Evolutionary conservation across 2,888 invertebrate genomes (phyloP), one percentile per base, ranked within the genome.

Genomic region (Tetragnatha montana): DNA sequence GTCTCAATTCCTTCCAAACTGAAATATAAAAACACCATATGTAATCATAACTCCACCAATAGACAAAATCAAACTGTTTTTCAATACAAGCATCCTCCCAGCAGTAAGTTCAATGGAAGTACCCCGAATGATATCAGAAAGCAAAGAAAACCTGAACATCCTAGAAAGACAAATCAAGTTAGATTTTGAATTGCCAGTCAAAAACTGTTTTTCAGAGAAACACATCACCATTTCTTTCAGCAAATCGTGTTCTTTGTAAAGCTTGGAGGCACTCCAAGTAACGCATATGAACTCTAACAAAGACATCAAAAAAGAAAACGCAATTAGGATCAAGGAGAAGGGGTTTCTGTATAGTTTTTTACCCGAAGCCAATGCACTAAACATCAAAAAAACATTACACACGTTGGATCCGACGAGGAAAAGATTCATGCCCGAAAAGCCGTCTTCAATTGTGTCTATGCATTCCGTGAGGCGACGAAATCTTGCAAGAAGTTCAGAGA

Each of bases 1-100:
- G 35, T 4, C 35, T 35, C 35, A 80, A 68, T 69, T 2, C 1
- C 50, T 8, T 21, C 22, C 73, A 51, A 81, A 81, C 14, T 81
- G 81, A 50, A 81, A 81, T 71, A 84, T 84, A 4, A 84, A 14
- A 0, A 76, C 84, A 69, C 84, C 76, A 21, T 84, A 84, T 0
- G 84, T 76, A 8, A 84, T 8, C 35, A 84, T 49, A 49, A 69
- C 49, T 49, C 84, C 84, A 70, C 19, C 21, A 49, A 76, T 10
- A 8, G 84, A 69, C n/a, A 84, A 22, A 8, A 84, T 69, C 8
- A 84, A 76, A 14, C 47, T 69, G n/a, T 69, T 47, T 17, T 84
- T 76, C 17, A 84, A 35, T 12, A 19, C 84, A 49, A 84, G 76
- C 76, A 84, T 69, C 35, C 76, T 47, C 21, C 84, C 68, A 3